Evolutionary conservation across 2,113 vertebrate genomes (phyloP).

Genomic region (Balaeniceps rex): DNA sequence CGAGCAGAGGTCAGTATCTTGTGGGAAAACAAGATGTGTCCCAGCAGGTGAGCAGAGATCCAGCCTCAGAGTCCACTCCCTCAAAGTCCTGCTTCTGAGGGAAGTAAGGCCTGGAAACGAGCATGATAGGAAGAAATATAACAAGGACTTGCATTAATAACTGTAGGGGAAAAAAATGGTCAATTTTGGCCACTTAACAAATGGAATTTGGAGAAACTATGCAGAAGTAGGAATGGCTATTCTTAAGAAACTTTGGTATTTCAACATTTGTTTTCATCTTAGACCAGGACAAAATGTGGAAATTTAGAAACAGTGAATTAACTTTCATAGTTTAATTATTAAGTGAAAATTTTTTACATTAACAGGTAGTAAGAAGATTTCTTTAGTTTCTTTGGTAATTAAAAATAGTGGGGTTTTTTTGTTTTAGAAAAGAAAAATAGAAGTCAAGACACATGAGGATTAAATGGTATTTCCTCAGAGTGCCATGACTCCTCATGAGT

Average conservation of each 20-base stretch:
- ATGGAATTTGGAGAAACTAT: background rate
- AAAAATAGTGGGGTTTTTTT: background rate
- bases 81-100: background rate
- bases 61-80: background rate
- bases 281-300: background rate
- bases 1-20: background rate
- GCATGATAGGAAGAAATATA: background rate
- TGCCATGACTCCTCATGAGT: background rate
- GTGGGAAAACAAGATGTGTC: fast-evolving
- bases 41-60: background rate
- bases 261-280: background rate
- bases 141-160: background rate
- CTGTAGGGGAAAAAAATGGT: no score
- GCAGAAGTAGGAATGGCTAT: background rate
- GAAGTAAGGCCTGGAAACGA: background rate
- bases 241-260: background rate
- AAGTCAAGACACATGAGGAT: background rate
- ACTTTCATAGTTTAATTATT: background rate
- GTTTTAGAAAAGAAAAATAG: background rate
- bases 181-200: background rate
- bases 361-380: background rate
- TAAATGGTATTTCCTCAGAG: background rate
- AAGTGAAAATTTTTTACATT: background rate
- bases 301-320: background rate
- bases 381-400: background rate